Percentiles rank a stretch among this genome's conserved stretches.
These are phyloP conservation scores for Anolis sagrei DNA, from an alignment of 2,113 vertebrate species.

Conservation along the genomic window DNA sequence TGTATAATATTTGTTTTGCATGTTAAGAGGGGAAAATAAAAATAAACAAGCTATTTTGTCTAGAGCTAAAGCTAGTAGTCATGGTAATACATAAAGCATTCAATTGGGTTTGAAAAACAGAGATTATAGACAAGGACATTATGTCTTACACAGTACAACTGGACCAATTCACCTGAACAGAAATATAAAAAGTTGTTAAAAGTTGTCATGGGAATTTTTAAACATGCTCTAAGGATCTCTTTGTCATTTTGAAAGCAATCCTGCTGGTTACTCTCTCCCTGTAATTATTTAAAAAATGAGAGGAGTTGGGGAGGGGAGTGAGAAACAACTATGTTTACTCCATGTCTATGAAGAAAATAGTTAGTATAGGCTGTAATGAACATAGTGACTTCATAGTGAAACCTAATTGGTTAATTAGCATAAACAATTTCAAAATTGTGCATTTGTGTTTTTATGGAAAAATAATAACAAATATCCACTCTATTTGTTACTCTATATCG, in stretches of 20 bases:
- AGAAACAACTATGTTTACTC: slow-evolving; percentile 16
- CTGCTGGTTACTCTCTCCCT: slow-evolving; percentile 21
- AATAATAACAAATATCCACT: neutral
- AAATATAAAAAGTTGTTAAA: slow-evolving; percentile 38
- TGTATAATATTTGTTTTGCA: slow-evolving; percentile 29
- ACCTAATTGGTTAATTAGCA: slow-evolving; percentile 27
- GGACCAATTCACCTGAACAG: slow-evolving; percentile 32
- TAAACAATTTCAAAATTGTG: neutral
- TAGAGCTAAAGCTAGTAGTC: slow-evolving; percentile 10
- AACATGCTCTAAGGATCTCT: slow-evolving; percentile 53
- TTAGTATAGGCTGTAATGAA: neutral
- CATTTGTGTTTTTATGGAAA: slow-evolving; percentile 4
- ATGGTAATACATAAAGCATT: slow-evolving; percentile 38
- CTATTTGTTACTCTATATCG: neutral
- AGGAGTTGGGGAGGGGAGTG: slow-evolving; percentile 15
- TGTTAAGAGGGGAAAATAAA: slow-evolving; percentile 36
- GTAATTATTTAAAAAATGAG: slow-evolving; percentile 41
- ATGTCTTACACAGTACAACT: slow-evolving; percentile 43
- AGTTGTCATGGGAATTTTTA: slow-evolving; percentile 57
- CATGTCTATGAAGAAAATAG: neutral
- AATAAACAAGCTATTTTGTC: slow-evolving; percentile 51
- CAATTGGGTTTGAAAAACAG: slow-evolving; percentile 22
- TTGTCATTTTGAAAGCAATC: slow-evolving; percentile 55
- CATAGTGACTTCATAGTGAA: neutral
- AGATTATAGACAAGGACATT: slow-evolving; percentile 28